Evolutionary conservation across 2,888 invertebrate species (phyloP).

Genomic region (Trilocha varians): DNA sequence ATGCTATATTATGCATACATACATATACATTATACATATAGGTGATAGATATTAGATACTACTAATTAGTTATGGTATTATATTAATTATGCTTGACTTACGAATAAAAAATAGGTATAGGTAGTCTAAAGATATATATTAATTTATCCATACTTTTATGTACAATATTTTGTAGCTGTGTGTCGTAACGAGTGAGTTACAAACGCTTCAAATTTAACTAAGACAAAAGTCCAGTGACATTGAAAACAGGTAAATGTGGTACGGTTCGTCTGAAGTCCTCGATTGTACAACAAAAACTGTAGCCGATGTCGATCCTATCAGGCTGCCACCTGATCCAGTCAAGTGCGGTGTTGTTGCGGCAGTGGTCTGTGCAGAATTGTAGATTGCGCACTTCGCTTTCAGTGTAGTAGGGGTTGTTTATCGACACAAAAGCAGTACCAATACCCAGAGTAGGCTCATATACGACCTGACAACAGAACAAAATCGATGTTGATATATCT

Average conservation of each 20-base stretch:
- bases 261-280: slow-evolving; percentile 69
- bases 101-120: no score
- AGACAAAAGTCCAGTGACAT: slow-evolving; percentile 51
- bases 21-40: no score
- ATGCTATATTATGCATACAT: no score
- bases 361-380: slow-evolving; percentile 68
- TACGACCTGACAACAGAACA: slow-evolving; percentile 47
- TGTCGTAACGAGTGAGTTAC: not conserved
- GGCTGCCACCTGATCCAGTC: slow-evolving; percentile 75
- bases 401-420: slow-evolving; percentile 76
- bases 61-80: no score
- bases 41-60: no score
- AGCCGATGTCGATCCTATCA: slow-evolving; percentile 64
- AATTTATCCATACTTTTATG: no score
- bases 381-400: slow-evolving; percentile 41
- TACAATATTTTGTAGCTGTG: not conserved
- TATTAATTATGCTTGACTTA: no score
- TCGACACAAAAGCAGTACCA: slow-evolving; percentile 74
- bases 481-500: not conserved
- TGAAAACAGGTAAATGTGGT: slow-evolving; percentile 67
- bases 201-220: slow-evolving; percentile 3
- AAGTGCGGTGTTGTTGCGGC: slow-evolving; percentile 70
- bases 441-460: slow-evolving; percentile 60
- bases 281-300: slow-evolving; percentile 76
- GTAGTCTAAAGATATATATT: no score